Conservation (phyloP, 2,888 invertebrate genomes). For the Dione juno region DNA sequence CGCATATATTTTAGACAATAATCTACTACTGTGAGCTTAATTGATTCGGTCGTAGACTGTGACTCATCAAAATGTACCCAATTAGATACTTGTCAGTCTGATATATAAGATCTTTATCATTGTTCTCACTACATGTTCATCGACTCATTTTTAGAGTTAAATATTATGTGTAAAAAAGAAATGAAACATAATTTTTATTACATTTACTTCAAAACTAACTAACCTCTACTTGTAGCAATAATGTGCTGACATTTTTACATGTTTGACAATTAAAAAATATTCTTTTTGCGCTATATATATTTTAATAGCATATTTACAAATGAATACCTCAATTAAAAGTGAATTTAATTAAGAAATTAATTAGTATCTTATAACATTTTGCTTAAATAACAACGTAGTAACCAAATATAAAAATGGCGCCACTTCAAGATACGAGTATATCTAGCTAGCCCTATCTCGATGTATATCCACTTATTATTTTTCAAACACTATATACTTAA, state of each 20-base stretch:
- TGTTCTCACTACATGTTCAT: not conserved
- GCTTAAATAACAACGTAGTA: not conserved
- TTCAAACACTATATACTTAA: slow-evolving; percentile 8
- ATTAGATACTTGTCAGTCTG: not conserved
- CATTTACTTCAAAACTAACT: no score
- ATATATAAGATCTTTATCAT: slow-evolving; percentile 8
- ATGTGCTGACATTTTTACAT: no score
- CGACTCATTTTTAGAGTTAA: no score
- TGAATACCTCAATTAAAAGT: not conserved
- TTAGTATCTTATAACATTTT: not conserved
- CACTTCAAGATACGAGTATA: not conserved
- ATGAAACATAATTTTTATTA: no score
- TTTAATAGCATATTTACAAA: not conserved
- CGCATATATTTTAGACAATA: not conserved
- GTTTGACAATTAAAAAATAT: no score
- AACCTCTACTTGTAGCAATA: no score
- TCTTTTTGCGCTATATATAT: no score
- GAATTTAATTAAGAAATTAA: not conserved
- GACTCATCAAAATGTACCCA: not conserved
- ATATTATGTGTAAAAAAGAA: no score
- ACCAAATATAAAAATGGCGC: not conserved
- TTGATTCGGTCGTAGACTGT: not conserved
- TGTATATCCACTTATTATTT: not conserved
- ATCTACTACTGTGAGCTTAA: not conserved
- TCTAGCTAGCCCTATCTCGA: not conserved